These are phyloP conservation scores for Octopus bimaculoides DNA, from an alignment of 1,140 invertebrate species.

Conservation along the genomic window DNA sequence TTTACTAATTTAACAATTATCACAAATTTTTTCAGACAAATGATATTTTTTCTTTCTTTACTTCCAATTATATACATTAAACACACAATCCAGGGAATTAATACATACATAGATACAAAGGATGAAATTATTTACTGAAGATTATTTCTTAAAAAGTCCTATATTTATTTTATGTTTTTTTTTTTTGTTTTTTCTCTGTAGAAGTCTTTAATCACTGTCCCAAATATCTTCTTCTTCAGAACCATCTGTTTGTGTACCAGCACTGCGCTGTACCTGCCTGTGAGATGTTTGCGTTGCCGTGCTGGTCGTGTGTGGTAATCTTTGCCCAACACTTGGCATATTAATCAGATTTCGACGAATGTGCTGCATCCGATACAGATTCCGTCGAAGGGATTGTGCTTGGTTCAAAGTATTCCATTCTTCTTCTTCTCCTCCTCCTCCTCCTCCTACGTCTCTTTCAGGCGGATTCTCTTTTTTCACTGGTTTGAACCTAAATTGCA, in stretches of 20 bases:
- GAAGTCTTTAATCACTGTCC: not conserved
- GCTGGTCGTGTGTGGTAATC: slow-evolving; percentile 18
- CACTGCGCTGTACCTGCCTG: slow-evolving; percentile 29
- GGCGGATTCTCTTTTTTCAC: not conserved
- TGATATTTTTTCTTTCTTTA: too few relatives aligned
- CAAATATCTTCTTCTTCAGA: not conserved
- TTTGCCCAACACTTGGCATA: slow-evolving; percentile 12
- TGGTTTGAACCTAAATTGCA: not conserved
- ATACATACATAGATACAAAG: too few relatives aligned
- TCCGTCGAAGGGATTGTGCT: not conserved
- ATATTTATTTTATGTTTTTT: too few relatives aligned
- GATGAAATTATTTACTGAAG: too few relatives aligned
- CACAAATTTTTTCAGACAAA: too few relatives aligned
- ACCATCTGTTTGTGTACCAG: slow-evolving; percentile 33
- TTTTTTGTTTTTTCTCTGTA: too few relatives aligned
- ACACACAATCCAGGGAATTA: too few relatives aligned
- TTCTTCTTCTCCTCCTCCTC: slow-evolving; percentile 13
- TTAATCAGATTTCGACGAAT: slow-evolving; percentile 7
- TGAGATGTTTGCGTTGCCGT: slow-evolving; percentile 36
- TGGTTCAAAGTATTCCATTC: slow-evolving; percentile 6
- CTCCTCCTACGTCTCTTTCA: not conserved
- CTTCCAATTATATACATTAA: too few relatives aligned
- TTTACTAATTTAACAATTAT: too few relatives aligned
- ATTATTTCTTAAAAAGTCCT: too few relatives aligned
- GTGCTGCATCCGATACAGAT: not conserved